Conservation (phyloP, 2,888 invertebrate species). For the Timema cristinae region DNA sequence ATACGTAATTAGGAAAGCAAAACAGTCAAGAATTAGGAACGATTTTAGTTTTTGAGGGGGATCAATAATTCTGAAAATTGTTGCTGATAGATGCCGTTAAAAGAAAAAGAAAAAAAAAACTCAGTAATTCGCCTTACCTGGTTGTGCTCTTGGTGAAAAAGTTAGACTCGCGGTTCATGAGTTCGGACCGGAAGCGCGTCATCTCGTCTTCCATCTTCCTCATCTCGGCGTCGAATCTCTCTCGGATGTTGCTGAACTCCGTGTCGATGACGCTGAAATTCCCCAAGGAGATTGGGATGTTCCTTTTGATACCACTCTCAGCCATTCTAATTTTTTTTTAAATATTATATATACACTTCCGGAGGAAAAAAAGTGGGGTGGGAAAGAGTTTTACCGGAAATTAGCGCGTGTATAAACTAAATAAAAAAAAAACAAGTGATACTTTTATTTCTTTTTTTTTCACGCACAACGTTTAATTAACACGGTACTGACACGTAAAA, state of each 20-base stretch:
- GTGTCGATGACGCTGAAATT: constrained; percentile 95
- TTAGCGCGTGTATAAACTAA: no score
- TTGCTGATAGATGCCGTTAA: neutral
- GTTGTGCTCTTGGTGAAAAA: constrained; percentile 87
- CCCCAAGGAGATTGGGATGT: constrained; percentile 90
- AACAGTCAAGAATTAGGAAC: neutral
- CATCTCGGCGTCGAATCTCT: constrained; percentile 95
- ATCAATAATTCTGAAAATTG: neutral
- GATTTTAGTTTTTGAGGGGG: neutral
- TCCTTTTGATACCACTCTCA: constrained; percentile 77
- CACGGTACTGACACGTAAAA: no score
- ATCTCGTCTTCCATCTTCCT: constrained; percentile 98
- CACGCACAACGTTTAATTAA: no score
- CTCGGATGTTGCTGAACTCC: constrained; percentile 93
- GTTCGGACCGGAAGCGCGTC: constrained; percentile 88
- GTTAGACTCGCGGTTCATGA: constrained; percentile 88
- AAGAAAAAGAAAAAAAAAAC: neutral
- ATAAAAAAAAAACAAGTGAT: no score
- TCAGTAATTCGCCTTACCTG: constrained; percentile 56
- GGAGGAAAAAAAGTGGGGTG: no score
- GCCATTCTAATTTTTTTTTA: constrained; percentile 54
- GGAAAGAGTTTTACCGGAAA: no score
- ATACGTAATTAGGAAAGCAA: no score
- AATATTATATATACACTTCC: no score
- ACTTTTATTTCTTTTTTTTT: no score